Percentiles rank a stretch among this genome's conserved stretches.
These are phyloP conservation scores for Paramormyrops kingsleyae DNA, from an alignment of 2,113 vertebrate genomes.

Conservation along the genomic window DNA sequence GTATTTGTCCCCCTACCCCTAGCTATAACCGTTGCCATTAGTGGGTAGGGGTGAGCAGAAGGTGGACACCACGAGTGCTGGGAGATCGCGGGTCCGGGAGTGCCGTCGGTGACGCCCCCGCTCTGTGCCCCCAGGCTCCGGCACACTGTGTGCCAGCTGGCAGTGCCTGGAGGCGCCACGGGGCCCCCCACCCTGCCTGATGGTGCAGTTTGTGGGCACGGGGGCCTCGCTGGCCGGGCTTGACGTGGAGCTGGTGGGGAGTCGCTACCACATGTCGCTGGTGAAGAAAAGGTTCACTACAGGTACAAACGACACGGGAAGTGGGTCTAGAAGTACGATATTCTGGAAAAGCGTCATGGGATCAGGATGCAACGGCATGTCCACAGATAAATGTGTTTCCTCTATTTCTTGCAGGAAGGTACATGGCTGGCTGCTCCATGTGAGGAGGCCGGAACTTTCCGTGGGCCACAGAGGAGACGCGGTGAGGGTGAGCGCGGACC, in stretches of 20 bases:
- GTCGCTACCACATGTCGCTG: constrained; percentile 88
- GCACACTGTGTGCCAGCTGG: constrained; percentile 83
- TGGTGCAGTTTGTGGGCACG: constrained; percentile 85
- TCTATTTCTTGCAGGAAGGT: constrained; percentile 53
- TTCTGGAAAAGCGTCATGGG: background rate
- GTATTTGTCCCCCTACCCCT: background rate
- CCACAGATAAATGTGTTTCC: background rate
- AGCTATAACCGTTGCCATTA: background rate
- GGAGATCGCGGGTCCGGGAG: background rate
- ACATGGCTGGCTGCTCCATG: constrained; percentile 64
- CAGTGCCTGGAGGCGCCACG: constrained; percentile 74
- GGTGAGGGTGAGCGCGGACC: background rate
- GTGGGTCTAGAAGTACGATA: background rate
- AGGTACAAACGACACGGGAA: constrained; percentile 53
- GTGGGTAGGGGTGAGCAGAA: background rate
- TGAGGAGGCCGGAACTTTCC: constrained; percentile 34
- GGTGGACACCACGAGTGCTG: background rate
- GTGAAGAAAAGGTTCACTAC: constrained; percentile 92
- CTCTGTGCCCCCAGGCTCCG: constrained; percentile 46
- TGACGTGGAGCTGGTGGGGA: constrained; percentile 78
- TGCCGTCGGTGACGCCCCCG: background rate
- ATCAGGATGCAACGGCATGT: background rate
- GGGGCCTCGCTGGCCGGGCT: constrained; percentile 80
- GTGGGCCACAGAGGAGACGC: background rate
- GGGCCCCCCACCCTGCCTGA: constrained; percentile 74